Conservation (phyloP, 2,888 invertebrate genomes). For the Sarcophaga carnaria region DNA sequence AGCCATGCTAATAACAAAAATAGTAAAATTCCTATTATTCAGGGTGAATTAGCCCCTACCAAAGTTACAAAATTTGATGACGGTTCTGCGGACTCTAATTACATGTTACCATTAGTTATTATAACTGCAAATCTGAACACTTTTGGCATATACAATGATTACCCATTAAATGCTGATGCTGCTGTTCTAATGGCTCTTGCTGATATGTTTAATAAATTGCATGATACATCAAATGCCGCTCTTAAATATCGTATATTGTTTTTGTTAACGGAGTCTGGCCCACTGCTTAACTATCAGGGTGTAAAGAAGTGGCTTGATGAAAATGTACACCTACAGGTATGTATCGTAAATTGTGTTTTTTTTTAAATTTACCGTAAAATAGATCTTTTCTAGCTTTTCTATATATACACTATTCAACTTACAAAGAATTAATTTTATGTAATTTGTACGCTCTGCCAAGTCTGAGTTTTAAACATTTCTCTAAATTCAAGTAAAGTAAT, state of each 20-base stretch:
- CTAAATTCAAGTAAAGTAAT: too few relatives aligned
- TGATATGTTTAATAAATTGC: slow-evolving; percentile 93
- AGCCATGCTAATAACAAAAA: slow-evolving; percentile 88
- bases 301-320: slow-evolving; percentile 97
- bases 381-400: too few relatives aligned
- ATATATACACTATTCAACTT: too few relatives aligned
- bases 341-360: neutral
- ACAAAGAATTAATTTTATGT: too few relatives aligned
- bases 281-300: slow-evolving; percentile 95
- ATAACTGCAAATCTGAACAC: slow-evolving; percentile 97
- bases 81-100: slow-evolving; percentile 83
- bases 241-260: slow-evolving; percentile 92
- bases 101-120: slow-evolving; percentile 91
- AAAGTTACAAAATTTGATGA: slow-evolving; percentile 74
- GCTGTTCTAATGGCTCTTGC: slow-evolving; percentile 93
- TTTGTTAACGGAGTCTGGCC: slow-evolving; percentile 94
- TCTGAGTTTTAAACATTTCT: too few relatives aligned
- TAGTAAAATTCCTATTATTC: slow-evolving; percentile 92
- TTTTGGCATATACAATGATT: slow-evolving; percentile 92
- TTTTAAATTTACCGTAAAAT: too few relatives aligned
- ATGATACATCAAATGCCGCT: slow-evolving; percentile 88
- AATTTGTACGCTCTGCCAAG: too few relatives aligned
- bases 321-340: slow-evolving; percentile 85
- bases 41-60: slow-evolving; percentile 87
- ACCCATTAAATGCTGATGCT: slow-evolving; percentile 94